Percentiles rank a stretch among this genome's conserved stretches.
These are phyloP conservation scores for Tyto alba DNA, from an alignment of 2,113 vertebrate genomes.

Conservation along the genomic window DNA sequence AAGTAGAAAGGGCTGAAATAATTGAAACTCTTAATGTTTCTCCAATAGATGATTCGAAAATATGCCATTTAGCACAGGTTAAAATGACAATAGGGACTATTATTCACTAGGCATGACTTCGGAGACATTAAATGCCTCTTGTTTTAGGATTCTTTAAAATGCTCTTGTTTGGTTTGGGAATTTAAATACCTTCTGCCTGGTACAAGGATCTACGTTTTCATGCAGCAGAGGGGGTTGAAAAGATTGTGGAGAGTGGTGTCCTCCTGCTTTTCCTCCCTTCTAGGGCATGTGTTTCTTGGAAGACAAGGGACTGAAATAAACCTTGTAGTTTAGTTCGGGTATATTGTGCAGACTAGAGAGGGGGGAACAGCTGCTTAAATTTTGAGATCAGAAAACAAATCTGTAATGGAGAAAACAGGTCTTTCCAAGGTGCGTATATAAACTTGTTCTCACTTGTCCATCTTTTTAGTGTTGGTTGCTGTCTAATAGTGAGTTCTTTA, in stretches of 20 bases:
- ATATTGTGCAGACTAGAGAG: background rate
- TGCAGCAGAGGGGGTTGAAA: background rate
- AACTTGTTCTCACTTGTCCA: background rate
- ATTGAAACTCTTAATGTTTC: constrained; percentile 12
- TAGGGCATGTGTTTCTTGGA: background rate
- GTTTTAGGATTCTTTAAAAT: background rate
- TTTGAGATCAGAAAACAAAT: background rate
- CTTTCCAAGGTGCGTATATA: background rate
- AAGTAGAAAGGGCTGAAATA: constrained; percentile 4
- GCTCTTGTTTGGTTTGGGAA: background rate
- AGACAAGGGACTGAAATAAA: background rate
- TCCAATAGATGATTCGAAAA: constrained; percentile 16
- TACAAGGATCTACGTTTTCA: background rate
- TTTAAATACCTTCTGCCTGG: background rate
- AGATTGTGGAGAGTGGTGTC: background rate
- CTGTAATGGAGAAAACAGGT: background rate
- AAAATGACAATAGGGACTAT: background rate
- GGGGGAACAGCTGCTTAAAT: background rate
- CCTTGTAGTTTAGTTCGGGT: background rate
- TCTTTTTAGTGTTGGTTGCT: background rate
- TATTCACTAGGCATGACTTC: background rate
- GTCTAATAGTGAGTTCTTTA: background rate
- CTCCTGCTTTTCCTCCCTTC: background rate
- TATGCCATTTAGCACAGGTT: background rate
- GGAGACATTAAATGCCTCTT: background rate